Evolutionary conservation across 2,113 vertebrate species (phyloP).

Genomic region (Psittacula cyanocephala): DNA sequence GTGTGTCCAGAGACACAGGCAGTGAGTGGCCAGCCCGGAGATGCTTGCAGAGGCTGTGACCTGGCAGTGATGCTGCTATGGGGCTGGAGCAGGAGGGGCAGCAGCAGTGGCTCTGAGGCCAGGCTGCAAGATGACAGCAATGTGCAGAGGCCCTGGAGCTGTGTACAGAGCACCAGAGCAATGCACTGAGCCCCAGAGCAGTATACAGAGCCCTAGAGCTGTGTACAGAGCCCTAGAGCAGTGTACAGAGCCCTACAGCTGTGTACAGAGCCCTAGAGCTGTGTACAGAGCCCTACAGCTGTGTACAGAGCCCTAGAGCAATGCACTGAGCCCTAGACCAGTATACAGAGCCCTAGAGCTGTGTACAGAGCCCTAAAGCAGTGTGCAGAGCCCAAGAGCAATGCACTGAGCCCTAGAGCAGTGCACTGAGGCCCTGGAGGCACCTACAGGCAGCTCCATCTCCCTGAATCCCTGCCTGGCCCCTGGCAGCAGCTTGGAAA

Average conservation of each 20-base stretch:
- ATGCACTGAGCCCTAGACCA: not conserved
- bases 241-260: fast-evolving
- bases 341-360: not conserved
- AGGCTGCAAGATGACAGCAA: not conserved
- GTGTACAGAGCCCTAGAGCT: not conserved
- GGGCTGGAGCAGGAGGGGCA: conserved; percentile 26
- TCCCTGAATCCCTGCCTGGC: not conserved
- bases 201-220: not conserved
- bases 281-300: not conserved
- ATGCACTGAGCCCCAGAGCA: not conserved
- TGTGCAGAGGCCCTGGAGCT: not conserved
- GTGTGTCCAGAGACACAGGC: conserved; percentile 45
- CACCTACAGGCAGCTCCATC: not conserved
- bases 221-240: not conserved
- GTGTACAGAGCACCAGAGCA: not conserved
- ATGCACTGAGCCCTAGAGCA: too few relatives aligned
- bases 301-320: not conserved
- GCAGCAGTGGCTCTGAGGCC: not conserved
- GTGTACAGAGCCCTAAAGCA: not conserved
- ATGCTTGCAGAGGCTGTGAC: conserved; percentile 22
- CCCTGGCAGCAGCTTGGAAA: not conserved
- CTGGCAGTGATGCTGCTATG: conserved; percentile 32
- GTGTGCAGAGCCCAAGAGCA: not conserved
- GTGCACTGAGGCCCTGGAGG: fast-evolving
- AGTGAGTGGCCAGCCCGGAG: not conserved